Percentiles rank a stretch among this genome's conserved stretches.
Conservation (phyloP, 2,888 invertebrate genomes). For the Quadriops clusia region DNA sequence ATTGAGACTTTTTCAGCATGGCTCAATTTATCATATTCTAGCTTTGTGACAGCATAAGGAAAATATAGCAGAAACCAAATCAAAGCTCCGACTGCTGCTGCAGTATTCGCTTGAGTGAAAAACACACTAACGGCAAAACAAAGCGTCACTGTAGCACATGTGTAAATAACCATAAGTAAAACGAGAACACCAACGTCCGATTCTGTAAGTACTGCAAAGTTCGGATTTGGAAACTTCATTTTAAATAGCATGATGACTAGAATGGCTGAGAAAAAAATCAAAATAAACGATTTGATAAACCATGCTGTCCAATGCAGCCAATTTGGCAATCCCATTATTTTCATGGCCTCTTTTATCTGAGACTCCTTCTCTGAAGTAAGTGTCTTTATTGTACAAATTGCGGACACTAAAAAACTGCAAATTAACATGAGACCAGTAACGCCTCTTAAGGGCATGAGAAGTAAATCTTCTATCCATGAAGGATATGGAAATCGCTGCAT, state of each 20-base stretch:
- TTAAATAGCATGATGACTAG: slow-evolving; percentile 44
- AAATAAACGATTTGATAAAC: slow-evolving; percentile 63
- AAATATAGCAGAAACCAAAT: slow-evolving; percentile 64
- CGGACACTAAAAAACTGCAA: slow-evolving; percentile 69
- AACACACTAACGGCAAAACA: slow-evolving; percentile 70
- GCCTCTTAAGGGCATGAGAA: slow-evolving; percentile 50
- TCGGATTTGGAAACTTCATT: slow-evolving; percentile 26
- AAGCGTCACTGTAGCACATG: slow-evolving; percentile 59
- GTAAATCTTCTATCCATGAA: slow-evolving; percentile 51
- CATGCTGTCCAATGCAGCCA: slow-evolving; percentile 80
- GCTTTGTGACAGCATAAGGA: slow-evolving; percentile 56
- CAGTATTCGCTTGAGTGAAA: slow-evolving; percentile 71
- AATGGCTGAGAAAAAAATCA: slow-evolving; percentile 46
- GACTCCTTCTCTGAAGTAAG: slow-evolving; percentile 66
- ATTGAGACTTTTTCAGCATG: slow-evolving; percentile 47
- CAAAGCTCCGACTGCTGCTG: slow-evolving; percentile 63
- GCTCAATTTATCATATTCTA: slow-evolving; percentile 50
- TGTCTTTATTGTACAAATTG: slow-evolving; percentile 63
- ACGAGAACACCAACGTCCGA: slow-evolving; percentile 55
- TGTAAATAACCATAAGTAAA: slow-evolving; percentile 59
- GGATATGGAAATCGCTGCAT: slow-evolving; percentile 66
- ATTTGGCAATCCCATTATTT: slow-evolving; percentile 75
- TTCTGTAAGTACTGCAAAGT: slow-evolving; percentile 54
- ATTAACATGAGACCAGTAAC: slow-evolving; percentile 66
- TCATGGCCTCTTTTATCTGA: slow-evolving; percentile 75